These are phyloP conservation scores for Drosophila peninsularis DNA, from an alignment of 2,888 invertebrate species.

Conservation along the genomic window DNA sequence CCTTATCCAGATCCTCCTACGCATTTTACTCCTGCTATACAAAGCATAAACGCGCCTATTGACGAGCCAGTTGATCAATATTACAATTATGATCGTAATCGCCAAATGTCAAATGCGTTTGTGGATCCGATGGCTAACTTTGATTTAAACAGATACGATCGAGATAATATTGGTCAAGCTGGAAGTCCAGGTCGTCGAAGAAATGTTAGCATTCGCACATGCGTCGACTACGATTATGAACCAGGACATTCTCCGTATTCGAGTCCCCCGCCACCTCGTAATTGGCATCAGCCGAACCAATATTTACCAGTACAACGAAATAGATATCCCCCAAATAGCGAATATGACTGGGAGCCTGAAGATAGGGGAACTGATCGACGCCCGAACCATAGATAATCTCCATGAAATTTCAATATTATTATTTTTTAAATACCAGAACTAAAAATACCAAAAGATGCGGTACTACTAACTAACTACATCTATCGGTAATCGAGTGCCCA, in stretches of 20 bases:
- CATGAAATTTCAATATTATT: not conserved
- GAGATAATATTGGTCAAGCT: conserved; percentile 13
- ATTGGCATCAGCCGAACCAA: conserved; percentile 1
- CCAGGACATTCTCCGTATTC: not conserved
- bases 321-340: not conserved
- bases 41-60: not conserved
- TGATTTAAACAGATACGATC: conserved; percentile 38
- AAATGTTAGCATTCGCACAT: conserved; percentile 55
- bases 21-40: not conserved
- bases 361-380: not conserved
- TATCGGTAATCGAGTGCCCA: conserved; percentile 14
- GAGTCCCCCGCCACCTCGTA: not conserved
- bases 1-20: not conserved
- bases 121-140: conserved; percentile 28
- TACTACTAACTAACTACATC: not conserved
- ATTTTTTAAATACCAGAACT: not conserved
- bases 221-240: conserved; percentile 57
- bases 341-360: not conserved
- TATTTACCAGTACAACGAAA: not conserved
- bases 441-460: conserved; percentile 10
- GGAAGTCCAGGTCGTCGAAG: conserved; percentile 14
- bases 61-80: conserved; percentile 26
- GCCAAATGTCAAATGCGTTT: not conserved
- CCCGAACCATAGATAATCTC: not conserved
- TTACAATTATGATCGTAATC: conserved; percentile 12